These are phyloP conservation scores for Enoplolaimus lenunculus DNA, from an alignment of 2,888 invertebrate genomes.

Conservation along the genomic window DNA sequence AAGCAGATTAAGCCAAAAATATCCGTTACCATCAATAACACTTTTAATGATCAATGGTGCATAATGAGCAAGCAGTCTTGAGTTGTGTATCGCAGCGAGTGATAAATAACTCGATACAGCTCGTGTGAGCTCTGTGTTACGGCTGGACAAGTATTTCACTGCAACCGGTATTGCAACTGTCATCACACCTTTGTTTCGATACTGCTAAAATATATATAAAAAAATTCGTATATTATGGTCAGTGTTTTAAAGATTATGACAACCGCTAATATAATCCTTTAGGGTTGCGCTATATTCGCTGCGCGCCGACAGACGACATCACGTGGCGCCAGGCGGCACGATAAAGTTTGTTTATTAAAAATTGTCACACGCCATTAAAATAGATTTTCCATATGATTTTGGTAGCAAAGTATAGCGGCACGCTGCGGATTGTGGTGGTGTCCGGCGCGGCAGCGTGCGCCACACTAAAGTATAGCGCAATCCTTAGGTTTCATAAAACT, in stretches of 20 bases:
- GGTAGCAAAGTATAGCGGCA: too few species aligned
- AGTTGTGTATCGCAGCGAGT: conserved; percentile 76
- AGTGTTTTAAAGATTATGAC: conserved; percentile 21
- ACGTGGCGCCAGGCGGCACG: too few species aligned
- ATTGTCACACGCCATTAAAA: too few species aligned
- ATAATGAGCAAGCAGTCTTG: conserved; percentile 66
- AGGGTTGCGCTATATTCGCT: too few species aligned
- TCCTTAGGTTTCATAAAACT: too few species aligned
- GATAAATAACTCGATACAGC: conserved; percentile 82
- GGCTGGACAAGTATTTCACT: conserved; percentile 74
- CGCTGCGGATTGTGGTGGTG: too few species aligned
- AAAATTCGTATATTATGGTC: conserved; percentile 20
- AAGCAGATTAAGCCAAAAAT: too few species aligned
- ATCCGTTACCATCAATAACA: conserved; percentile 66
- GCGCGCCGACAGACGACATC: conserved; percentile 19
- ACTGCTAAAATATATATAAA: conserved; percentile 49
- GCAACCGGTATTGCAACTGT: conserved; percentile 71
- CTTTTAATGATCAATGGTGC: conserved; percentile 78
- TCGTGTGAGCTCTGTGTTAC: conserved; percentile 70
- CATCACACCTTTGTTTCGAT: conserved; percentile 60
- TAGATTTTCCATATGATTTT: too few species aligned
- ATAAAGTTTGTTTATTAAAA: too few species aligned
- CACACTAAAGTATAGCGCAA: too few species aligned
- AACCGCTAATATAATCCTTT: too few species aligned
- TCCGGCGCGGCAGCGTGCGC: too few species aligned